Evolutionary conservation across 2,113 vertebrate species (phyloP).

Genomic region (Mungos mungo): DNA sequence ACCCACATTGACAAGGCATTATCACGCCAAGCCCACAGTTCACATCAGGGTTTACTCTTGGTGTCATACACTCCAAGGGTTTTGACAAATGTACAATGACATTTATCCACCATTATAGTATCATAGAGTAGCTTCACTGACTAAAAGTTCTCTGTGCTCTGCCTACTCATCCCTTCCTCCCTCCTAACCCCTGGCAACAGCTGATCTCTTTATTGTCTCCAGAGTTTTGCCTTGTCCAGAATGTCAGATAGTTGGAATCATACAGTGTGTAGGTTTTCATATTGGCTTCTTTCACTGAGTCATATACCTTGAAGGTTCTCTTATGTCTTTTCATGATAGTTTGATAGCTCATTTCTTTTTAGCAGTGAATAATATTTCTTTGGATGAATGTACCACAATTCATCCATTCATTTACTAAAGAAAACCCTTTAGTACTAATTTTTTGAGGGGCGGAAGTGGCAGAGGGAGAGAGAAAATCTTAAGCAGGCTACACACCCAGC

Average conservation of each 20-base stretch:
- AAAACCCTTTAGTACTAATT: not conserved
- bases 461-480: no score
- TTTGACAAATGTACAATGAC: not conserved
- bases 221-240: not conserved
- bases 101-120: no score
- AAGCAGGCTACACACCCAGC: no score
- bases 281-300: not conserved
- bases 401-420: not conserved
- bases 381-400: not conserved
- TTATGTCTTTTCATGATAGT: not conserved
- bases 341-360: not conserved
- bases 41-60: not conserved
- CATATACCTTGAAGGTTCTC: not conserved
- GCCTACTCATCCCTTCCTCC: not conserved
- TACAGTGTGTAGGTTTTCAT: not conserved
- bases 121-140: not conserved
- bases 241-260: not conserved
- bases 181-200: not conserved
- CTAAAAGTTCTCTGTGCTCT: not conserved
- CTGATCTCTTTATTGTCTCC: not conserved
- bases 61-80: not conserved
- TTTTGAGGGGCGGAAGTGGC: not conserved
- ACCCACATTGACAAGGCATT: not conserved
- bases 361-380: not conserved
- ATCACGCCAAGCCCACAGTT: not conserved